phyloP scores from a whole-genome alignment of 2,888 invertebrate genomes.

The Dorcus parallelipipedus region DNA sequence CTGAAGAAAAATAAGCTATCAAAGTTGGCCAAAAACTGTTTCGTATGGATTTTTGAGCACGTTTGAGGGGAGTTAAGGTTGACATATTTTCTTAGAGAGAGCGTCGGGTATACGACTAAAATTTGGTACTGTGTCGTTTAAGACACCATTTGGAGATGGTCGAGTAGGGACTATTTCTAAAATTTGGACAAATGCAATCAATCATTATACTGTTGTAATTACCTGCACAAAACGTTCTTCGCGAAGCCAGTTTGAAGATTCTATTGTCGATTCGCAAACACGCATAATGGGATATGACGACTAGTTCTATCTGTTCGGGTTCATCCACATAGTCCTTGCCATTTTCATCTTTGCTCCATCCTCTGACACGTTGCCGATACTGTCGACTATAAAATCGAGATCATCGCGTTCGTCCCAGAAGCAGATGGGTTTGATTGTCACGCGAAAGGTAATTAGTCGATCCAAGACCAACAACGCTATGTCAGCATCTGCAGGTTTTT shows the following conservation, averaged over 20 bases:
- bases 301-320: constrained; percentile 47
- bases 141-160: too few species aligned
- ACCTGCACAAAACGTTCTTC: constrained; percentile 52
- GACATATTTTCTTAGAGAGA: too few species aligned
- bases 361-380: constrained; percentile 51
- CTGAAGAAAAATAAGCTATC: too few species aligned
- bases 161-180: too few species aligned
- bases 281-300: constrained; percentile 55
- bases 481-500: constrained; percentile 45
- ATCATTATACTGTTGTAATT: too few species aligned
- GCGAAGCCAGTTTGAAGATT: constrained; percentile 42
- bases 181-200: too few species aligned
- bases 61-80: too few species aligned
- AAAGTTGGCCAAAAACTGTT: too few species aligned
- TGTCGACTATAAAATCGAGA: constrained; percentile 41
- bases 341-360: constrained; percentile 25
- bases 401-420: constrained; percentile 50
- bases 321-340: constrained; percentile 29
- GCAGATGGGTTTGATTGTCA: constrained; percentile 54
- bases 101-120: too few species aligned
- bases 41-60: too few species aligned
- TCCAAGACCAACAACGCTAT: constrained; percentile 51
- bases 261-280: constrained; percentile 55
- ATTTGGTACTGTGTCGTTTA: too few species aligned
- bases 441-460: constrained; percentile 43